phyloP scores from a whole-genome alignment of 2,888 invertebrate genomes.

The Troglohyphantes excavatus region DNA sequence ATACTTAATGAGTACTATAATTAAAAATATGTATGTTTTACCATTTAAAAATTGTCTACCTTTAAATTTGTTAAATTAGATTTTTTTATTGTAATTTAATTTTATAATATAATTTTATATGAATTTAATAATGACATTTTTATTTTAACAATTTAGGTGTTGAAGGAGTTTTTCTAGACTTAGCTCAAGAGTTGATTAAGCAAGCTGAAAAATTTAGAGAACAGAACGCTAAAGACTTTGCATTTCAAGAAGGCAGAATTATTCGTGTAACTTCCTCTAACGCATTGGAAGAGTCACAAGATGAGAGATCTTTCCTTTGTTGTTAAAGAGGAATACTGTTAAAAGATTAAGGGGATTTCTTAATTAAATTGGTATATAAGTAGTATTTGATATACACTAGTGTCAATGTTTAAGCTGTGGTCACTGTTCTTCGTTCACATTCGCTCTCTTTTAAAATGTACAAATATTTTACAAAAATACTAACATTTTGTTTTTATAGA shows the following conservation, averaged over 20 bases:
- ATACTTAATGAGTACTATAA: too few species aligned
- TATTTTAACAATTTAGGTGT: constrained; percentile 84
- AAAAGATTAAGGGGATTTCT: not conserved
- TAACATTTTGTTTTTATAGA: too few species aligned
- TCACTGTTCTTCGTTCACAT: too few species aligned
- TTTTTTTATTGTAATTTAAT: too few species aligned
- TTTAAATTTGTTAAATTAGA: too few species aligned
- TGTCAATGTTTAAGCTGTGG: too few species aligned
- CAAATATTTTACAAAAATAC: too few species aligned
- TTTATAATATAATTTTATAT: not conserved
- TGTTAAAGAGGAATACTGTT: constrained; percentile 25
- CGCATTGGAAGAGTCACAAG: constrained; percentile 34
- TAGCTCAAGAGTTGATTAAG: constrained; percentile 68
- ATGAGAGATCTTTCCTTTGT: constrained; percentile 66
- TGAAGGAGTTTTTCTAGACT: constrained; percentile 86
- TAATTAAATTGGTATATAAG: too few species aligned
- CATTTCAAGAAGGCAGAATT: constrained; percentile 54
- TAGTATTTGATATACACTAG: too few species aligned
- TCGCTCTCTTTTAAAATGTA: too few species aligned
- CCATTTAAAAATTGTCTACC: too few species aligned
- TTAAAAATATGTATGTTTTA: too few species aligned
- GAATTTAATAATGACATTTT: constrained; percentile 20
- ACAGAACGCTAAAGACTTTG: not conserved
- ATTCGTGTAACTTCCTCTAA: constrained; percentile 41
- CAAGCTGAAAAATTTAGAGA: constrained; percentile 12